phyloP scores from a whole-genome alignment of 1,140 invertebrate genomes.

The Reticulitermes speratus region DNA sequence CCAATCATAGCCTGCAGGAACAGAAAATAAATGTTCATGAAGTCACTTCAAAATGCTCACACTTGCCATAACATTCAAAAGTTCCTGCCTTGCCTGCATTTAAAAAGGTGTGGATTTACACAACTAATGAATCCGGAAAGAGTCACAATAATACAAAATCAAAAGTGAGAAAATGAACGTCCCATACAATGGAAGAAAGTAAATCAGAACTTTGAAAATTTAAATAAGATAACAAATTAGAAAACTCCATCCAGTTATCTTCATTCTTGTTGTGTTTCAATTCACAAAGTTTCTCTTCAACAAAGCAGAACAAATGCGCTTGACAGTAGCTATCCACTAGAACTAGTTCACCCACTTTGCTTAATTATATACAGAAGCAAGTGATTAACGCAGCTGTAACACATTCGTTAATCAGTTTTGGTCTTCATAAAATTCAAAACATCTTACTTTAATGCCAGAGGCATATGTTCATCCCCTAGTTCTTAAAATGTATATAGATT shows the following conservation, averaged over 20 bases:
- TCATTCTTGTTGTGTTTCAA: background rate
- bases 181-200: background rate
- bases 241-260: background rate
- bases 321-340: background rate
- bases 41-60: background rate
- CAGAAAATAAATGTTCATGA: background rate
- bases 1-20: background rate
- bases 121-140: background rate
- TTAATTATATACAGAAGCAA: background rate
- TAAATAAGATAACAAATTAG: background rate
- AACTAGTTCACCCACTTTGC: background rate
- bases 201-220: background rate
- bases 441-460: background rate
- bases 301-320: background rate
- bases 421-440: constrained; percentile 11
- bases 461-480: background rate
- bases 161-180: background rate
- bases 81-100: background rate
- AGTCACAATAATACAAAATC: background rate
- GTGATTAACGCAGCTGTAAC: background rate
- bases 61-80: background rate
- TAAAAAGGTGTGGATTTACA: background rate
- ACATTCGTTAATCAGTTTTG: constrained; percentile 21
- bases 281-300: background rate
- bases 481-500: background rate